Conservation (phyloP, 2,888 invertebrate genomes). For the Stomorhina lunata region DNA sequence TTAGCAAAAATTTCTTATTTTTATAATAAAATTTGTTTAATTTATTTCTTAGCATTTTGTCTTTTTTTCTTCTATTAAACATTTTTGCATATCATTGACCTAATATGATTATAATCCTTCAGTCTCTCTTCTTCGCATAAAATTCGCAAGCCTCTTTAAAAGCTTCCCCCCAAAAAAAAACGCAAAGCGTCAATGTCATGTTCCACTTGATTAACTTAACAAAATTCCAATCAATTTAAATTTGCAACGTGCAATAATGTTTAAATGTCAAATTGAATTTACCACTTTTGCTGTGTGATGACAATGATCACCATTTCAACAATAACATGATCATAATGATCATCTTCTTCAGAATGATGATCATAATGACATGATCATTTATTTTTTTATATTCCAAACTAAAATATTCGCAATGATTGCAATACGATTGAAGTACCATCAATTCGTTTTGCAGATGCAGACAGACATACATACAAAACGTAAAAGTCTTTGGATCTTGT, state of each 20-base stretch:
- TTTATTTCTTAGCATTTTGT: neutral
- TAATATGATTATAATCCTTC: neutral
- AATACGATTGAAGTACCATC: constrained; percentile 65
- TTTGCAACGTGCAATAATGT: constrained; percentile 70
- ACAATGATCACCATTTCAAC: constrained; percentile 35
- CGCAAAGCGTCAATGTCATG: constrained; percentile 60
- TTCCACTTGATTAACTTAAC: constrained; percentile 70
- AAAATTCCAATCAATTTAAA: constrained; percentile 71
- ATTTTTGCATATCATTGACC: constrained; percentile 7
- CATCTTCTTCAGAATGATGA: constrained; percentile 28
- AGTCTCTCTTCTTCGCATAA: neutral
- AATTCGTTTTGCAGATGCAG: constrained; percentile 54
- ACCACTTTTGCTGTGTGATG: constrained; percentile 46
- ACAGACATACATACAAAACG: neutral
- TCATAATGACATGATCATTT: constrained; percentile 54
- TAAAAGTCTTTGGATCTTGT: constrained; percentile 19
- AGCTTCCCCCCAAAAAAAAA: neutral
- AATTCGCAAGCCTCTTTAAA: neutral
- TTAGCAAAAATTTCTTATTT: too few relatives aligned
- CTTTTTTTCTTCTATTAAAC: neutral
- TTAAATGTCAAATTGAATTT: constrained; percentile 67
- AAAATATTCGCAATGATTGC: constrained; percentile 38
- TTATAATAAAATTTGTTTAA: too few relatives aligned
- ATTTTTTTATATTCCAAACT: neutral
- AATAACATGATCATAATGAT: constrained; percentile 21